Base-by-base conservation (phyloP, 2,113 vertebrate genomes). In the Chaenogobius annularis region DNA sequence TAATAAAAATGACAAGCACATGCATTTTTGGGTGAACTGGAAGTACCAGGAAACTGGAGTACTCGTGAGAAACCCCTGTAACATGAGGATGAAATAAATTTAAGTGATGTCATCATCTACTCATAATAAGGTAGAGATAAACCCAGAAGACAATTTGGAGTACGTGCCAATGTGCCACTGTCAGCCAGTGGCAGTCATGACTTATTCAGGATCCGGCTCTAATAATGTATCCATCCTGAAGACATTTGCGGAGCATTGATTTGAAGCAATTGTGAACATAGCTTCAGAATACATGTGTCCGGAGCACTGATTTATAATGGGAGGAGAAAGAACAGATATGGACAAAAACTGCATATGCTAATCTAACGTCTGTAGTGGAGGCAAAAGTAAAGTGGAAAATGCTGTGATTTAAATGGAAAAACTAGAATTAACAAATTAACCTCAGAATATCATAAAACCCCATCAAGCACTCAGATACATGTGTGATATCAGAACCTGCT, bases 291-390 rank as follows among this genome's bases (percentile, higher is more conserved):
- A 68, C 80, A 69, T 67, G 79, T 66, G 47, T 83, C 83, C 79
- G 7, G 72, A 72, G 66, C 75, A 80, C 77, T 83, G 83, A 89
- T 90, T 89, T 83, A 86, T 90, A 88, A 85, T 85, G 74, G 73
- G 70, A 66, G 86, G 72, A 70, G 68, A 85, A 77, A 85, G 76
- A 82, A 75, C 55, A 78, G 72, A 82, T 74, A 31, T 31, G 4
- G 4, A 31, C 26, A 2, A 31, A 31, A 31, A 31, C 26, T 31
- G 1, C 26, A 31, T 2, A 31, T 2, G 1, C 26, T 31, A 31
- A 31, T 31, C 26, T 4, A 31, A 31, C 26, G 26, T 31, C 26
- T 31, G 26, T 31, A 31, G 26, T 31, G 4, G 26, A 31, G 26
- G 26, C 26, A 31, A 31, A 31, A 31, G 26, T 31, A 31, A 31